A percentile compares a stretch with the other conserved stretches of the same genome.
Evolutionary conservation across 2,113 vertebrate species (phyloP).

Genomic region (Delphinapterus leucas): DNA sequence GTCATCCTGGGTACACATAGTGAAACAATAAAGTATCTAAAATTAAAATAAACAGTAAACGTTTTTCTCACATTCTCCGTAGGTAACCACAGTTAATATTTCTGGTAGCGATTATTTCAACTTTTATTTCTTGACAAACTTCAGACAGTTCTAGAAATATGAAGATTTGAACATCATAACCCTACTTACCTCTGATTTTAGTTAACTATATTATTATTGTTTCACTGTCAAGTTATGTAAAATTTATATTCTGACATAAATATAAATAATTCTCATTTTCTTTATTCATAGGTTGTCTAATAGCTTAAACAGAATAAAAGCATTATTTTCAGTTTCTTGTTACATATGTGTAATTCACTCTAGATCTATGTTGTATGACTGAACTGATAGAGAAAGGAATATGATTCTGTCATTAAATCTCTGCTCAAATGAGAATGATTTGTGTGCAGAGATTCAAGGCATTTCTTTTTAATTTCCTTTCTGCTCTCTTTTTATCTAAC

Average conservation of each 20-base stretch:
- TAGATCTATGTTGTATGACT: neutral
- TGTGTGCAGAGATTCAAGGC: neutral
- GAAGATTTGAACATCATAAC: neutral
- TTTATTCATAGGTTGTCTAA: neutral
- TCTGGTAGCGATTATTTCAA: neutral
- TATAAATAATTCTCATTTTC: neutral
- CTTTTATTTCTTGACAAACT: neutral
- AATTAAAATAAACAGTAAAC: neutral
- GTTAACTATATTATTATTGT: neutral
- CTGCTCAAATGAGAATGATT: neutral
- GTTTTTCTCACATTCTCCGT: neutral
- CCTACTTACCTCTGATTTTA: neutral
- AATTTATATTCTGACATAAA: neutral
- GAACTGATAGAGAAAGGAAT: neutral
- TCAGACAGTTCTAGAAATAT: neutral
- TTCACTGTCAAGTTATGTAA: neutral
- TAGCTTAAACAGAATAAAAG: neutral
- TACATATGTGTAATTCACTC: neutral
- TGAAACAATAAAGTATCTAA: neutral
- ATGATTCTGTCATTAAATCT: neutral
- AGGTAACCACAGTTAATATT: neutral
- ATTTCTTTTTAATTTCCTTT: conserved; percentile 1
- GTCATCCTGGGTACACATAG: neutral
- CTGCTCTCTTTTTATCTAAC: neutral
- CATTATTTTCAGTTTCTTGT: neutral